Evolutionary conservation across 2,113 vertebrate species (phyloP), one percentile per base, ranked within the genome.

Genomic region (Grammatotria lemairii): DNA sequence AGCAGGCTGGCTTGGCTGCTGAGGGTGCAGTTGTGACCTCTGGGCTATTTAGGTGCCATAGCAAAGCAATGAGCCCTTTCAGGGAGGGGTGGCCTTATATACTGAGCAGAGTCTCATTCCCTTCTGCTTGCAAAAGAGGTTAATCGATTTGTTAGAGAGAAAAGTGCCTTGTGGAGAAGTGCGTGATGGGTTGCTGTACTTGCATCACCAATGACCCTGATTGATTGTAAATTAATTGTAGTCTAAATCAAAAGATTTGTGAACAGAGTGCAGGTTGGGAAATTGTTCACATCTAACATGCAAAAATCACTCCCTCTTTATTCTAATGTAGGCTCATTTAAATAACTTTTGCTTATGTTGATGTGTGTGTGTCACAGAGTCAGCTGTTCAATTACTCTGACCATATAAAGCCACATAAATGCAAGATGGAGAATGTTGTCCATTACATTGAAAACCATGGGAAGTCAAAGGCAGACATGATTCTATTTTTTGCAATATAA

Each of bases 71-170:
- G 51, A 82, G 47, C 47, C 40, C 51, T 75, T n/a, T 79, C 33
- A 79, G 68, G 40, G 14, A 28, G 26, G 60, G 80, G 84, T 47
- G 45, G 26, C 65, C 75, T 83, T 6, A 10, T 31, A 60, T 81
- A 60, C 57, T 5, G 6, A 53, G n/a, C 55, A 51, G 19, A 82
- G 26, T 63, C 82, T 84, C 83, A 88, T 63, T 80, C 68, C 60
- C 82, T 57, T 88, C 85, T 40, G 23, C 90, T 85, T 83, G 68
- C 88, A 5, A 23, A 40, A 84, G 82, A 92, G 89, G 87, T 95
- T 93, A 93, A 95, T 95, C 78, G 78, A 91, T 89, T 91, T 17
- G 45, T 65, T 80, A 12, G 83, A 91, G 91, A 86, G 83, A 85
- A 73, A 91, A 80, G 45, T 81, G 84, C 40, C 60, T 82, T 26